Percentiles rank a stretch among this genome's conserved stretches.
Conservation (phyloP, 2,888 invertebrate species). For the Ariolimax columbianus region DNA sequence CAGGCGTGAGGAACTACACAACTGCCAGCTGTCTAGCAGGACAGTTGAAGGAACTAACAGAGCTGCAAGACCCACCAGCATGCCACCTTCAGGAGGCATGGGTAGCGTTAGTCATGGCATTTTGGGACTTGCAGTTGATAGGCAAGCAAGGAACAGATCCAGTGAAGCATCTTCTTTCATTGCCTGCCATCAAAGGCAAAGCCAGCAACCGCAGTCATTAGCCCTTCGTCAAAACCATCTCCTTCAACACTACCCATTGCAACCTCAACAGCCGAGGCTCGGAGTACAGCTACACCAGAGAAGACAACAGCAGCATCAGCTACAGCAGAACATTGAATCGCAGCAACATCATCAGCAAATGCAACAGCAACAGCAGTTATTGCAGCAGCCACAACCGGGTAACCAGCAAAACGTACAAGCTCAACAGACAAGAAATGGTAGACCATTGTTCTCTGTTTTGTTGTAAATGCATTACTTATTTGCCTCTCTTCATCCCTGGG, state of each 20-base stretch:
- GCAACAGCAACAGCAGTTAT: slow-evolving; percentile 31
- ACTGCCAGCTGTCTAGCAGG: slow-evolving; percentile 24
- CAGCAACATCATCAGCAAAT: slow-evolving; percentile 48
- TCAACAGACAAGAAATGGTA: slow-evolving; percentile 43
- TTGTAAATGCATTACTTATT: slow-evolving; percentile 31
- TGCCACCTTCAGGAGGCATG: not conserved
- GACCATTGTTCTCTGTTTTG: slow-evolving; percentile 56
- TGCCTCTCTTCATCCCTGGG: too few species aligned
- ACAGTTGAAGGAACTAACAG: not conserved
- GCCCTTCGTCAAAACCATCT: slow-evolving; percentile 34
- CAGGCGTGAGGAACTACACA: slow-evolving; percentile 43
- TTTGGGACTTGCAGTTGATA: not conserved
- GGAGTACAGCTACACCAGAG: slow-evolving; percentile 41
- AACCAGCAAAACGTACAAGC: slow-evolving; percentile 17
- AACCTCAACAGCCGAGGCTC: slow-evolving; percentile 43
- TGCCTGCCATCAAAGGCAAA: not conserved
- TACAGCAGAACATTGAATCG: slow-evolving; percentile 44
- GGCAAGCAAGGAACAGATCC: not conserved
- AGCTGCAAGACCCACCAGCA: slow-evolving; percentile 22
- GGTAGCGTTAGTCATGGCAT: not conserved
- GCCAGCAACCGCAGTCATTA: slow-evolving; percentile 16
- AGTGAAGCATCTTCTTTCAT: slow-evolving; percentile 34
- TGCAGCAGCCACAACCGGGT: slow-evolving; percentile 32
- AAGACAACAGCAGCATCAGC: slow-evolving; percentile 41
- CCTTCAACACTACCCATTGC: slow-evolving; percentile 39